These are phyloP conservation scores for Melieria picta DNA, from an alignment of 2,888 invertebrate species.

Conservation along the genomic window DNA sequence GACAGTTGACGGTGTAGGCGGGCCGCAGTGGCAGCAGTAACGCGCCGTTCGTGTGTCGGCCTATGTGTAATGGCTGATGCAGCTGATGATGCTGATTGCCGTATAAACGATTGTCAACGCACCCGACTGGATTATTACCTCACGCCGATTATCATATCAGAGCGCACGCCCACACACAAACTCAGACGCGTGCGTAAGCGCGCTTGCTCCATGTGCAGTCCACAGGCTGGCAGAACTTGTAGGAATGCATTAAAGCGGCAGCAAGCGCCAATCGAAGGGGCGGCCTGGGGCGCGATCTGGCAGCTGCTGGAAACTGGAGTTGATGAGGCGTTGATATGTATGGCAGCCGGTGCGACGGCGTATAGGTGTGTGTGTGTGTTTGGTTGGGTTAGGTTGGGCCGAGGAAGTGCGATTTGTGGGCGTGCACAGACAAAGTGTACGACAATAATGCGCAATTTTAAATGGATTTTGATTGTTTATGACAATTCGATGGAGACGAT, in stretches of 20 bases:
- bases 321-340: conserved; percentile 8
- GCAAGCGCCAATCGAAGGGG: conserved; percentile 18
- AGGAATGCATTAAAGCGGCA: too few species aligned
- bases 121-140: conserved; percentile 60
- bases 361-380: too few species aligned
- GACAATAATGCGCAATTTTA: conserved; percentile 55
- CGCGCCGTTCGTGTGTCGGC: not conserved
- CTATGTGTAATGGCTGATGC: conserved; percentile 29
- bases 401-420: conserved; percentile 31
- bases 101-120: conserved; percentile 61
- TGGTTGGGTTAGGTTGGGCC: not conserved
- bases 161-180: conserved; percentile 1
- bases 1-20: not conserved
- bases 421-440: conserved; percentile 47
- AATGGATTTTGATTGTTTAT: conserved; percentile 64
- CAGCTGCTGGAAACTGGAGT: not conserved
- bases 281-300: conserved; percentile 23
- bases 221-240: too few species aligned
- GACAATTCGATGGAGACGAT: conserved; percentile 54
- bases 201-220: not conserved
- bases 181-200: conserved; percentile 15
- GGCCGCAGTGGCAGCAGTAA: not conserved
- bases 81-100: conserved; percentile 54
- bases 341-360: too few species aligned
- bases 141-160: conserved; percentile 57